Conservation (phyloP, 1,140 invertebrate species). For the Danaus melanippus region DNA sequence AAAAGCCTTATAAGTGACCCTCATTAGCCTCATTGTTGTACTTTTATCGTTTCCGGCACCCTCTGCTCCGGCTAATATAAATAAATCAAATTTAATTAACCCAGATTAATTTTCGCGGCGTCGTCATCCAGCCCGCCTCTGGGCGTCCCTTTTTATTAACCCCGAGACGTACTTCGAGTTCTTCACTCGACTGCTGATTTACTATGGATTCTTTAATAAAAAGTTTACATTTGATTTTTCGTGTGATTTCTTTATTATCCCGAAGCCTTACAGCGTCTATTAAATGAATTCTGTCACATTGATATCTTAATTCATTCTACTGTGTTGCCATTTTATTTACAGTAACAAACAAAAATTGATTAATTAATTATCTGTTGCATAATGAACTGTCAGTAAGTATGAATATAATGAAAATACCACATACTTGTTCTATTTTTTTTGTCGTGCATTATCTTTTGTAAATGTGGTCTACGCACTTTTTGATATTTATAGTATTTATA, state of each 20-base stretch:
- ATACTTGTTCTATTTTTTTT: too few species aligned
- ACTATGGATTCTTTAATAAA: slow-evolving; percentile 65
- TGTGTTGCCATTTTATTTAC: slow-evolving; percentile 2
- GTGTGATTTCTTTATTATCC: slow-evolving; percentile 34
- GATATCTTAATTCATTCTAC: slow-evolving; percentile 32
- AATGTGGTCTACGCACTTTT: too few species aligned
- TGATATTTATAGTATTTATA: neutral
- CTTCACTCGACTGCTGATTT: slow-evolving; percentile 41
- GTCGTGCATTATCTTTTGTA: too few species aligned
- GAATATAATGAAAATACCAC: too few species aligned
- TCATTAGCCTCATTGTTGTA: slow-evolving; percentile 62
- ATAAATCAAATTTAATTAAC: slow-evolving; percentile 69
- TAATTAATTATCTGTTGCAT: too few species aligned
- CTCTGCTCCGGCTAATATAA: slow-evolving; percentile 44
- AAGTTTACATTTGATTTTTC: slow-evolving; percentile 61
- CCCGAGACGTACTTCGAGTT: slow-evolving; percentile 47
- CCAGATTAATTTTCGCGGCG: slow-evolving; percentile 66
- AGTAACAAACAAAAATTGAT: too few species aligned
- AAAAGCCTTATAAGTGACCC: slow-evolving; percentile 60
- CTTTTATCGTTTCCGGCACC: slow-evolving; percentile 50
- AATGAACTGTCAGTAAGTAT: too few species aligned
- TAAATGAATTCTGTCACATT: slow-evolving; percentile 43
- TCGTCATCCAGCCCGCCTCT: slow-evolving; percentile 32
- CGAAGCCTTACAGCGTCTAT: slow-evolving; percentile 46
- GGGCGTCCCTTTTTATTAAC: slow-evolving; percentile 57